Evolutionary conservation across 2,113 vertebrate genomes (phyloP).

Genomic region (Hiodon alosoides): DNA sequence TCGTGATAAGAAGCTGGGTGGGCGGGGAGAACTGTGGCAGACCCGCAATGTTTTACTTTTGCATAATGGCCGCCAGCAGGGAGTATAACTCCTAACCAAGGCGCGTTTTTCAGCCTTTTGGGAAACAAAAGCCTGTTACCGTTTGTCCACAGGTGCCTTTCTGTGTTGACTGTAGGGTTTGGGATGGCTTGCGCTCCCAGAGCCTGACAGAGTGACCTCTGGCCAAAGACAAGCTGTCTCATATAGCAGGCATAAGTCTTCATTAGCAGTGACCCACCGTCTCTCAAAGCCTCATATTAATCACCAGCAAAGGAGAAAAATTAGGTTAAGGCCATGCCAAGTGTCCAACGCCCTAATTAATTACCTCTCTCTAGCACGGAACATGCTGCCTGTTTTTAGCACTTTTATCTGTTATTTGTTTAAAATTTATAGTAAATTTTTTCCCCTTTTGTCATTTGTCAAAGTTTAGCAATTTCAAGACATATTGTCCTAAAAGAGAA

Average conservation of each 20-base stretch:
- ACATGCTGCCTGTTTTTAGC: conserved; percentile 50
- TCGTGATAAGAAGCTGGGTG: conserved; percentile 28
- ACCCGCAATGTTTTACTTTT: conserved; percentile 18
- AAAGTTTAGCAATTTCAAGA: conserved; percentile 8
- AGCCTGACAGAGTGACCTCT: conserved; percentile 13
- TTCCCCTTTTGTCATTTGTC: background rate
- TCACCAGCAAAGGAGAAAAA: conserved; percentile 62
- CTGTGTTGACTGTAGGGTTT: background rate
- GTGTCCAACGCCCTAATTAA: conserved; percentile 64
- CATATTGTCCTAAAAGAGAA: conserved; percentile 7
- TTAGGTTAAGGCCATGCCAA: conserved; percentile 51
- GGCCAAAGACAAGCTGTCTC: conserved; percentile 36
- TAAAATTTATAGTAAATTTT: conserved; percentile 6
- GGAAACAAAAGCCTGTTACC: too few species aligned
- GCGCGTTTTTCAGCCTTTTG: background rate
- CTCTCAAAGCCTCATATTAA: conserved; percentile 60
- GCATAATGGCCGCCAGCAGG: background rate
- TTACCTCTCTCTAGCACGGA: conserved; percentile 54
- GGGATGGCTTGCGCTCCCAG: conserved; percentile 11
- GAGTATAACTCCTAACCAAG: background rate
- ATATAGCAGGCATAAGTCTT: conserved; percentile 63
- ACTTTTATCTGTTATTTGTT: conserved; percentile 50
- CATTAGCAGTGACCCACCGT: conserved; percentile 54
- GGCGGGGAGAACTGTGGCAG: conserved; percentile 37
- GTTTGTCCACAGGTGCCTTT: too few species aligned